These are phyloP conservation scores for Bombus huntii DNA, from an alignment of 1,140 invertebrate species.

Conservation along the genomic window DNA sequence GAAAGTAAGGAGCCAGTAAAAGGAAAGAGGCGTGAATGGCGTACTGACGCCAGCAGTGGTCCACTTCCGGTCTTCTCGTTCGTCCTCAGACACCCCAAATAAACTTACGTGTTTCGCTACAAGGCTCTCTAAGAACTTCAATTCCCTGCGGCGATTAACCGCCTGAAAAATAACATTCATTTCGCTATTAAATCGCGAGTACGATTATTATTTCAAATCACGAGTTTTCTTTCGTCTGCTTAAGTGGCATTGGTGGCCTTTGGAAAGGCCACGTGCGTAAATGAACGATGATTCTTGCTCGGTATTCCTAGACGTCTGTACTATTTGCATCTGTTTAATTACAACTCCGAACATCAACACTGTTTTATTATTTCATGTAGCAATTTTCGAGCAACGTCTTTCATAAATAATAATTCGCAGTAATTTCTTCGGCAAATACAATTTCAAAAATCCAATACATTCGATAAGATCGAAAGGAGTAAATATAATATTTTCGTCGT, in stretches of 20 bases:
- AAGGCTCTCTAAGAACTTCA: neutral
- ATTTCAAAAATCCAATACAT: no score
- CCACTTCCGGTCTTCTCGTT: constrained; percentile 1
- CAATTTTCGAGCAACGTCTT: no score
- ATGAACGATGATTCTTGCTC: neutral
- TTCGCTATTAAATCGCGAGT: neutral
- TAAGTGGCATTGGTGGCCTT: neutral
- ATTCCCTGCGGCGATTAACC: neutral
- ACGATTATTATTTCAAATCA: neutral
- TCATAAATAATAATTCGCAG: no score
- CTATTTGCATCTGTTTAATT: no score
- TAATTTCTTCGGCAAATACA: no score
- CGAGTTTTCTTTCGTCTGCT: neutral
- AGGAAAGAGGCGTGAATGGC: no score
- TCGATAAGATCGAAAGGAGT: no score
- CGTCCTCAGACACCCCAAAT: constrained; percentile 11
- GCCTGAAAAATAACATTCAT: neutral
- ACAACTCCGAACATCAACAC: no score
- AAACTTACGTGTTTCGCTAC: neutral
- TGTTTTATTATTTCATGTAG: no score
- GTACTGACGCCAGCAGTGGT: neutral
- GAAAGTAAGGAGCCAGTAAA: neutral
- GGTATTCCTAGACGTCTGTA: no score
- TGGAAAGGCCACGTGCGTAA: neutral
- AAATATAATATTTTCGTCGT: no score